phyloP scores from a whole-genome alignment of 1,140 invertebrate genomes.

The Tenebrio molitor region DNA sequence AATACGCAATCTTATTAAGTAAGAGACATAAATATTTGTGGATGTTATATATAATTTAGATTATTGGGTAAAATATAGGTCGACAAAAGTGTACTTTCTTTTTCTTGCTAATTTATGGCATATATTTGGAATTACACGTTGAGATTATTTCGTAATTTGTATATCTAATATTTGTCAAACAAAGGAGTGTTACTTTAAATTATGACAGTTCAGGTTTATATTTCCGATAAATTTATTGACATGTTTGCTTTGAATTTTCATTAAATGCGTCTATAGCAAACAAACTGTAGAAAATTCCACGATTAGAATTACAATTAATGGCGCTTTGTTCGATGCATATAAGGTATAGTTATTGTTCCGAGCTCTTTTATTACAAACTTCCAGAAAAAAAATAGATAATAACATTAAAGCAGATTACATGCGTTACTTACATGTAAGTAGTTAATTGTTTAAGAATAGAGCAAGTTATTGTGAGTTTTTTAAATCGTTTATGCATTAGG shows the following conservation, averaged over 20 bases:
- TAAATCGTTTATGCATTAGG: conserved; percentile 38
- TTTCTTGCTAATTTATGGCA: too few species aligned
- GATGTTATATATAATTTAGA: too few species aligned
- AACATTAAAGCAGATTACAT: not conserved
- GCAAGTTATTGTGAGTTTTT: conserved; percentile 7
- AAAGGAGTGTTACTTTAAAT: conserved; percentile 12
- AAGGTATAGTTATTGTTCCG: not conserved
- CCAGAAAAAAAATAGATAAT: not conserved
- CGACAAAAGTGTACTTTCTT: too few species aligned
- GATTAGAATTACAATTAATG: conserved; percentile 27
- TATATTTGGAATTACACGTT: too few species aligned
- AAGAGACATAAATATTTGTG: too few species aligned
- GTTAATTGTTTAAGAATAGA: conserved; percentile 29
- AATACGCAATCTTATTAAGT: too few species aligned
- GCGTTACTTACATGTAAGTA: not conserved
- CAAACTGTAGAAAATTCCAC: conserved; percentile 1
- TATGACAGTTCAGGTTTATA: conserved; percentile 1
- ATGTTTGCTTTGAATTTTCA: conserved; percentile 27
- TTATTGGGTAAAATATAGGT: too few species aligned
- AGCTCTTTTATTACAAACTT: conserved; percentile 18
- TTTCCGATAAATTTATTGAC: conserved; percentile 15
- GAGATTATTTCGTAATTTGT: conserved; percentile 22
- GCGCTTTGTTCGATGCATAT: not conserved
- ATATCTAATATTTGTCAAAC: conserved; percentile 29
- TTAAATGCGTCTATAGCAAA: conserved; percentile 21